Evolutionary conservation across 2,888 invertebrate genomes (phyloP).

Genomic region (Tenthredo distinguenda): DNA sequence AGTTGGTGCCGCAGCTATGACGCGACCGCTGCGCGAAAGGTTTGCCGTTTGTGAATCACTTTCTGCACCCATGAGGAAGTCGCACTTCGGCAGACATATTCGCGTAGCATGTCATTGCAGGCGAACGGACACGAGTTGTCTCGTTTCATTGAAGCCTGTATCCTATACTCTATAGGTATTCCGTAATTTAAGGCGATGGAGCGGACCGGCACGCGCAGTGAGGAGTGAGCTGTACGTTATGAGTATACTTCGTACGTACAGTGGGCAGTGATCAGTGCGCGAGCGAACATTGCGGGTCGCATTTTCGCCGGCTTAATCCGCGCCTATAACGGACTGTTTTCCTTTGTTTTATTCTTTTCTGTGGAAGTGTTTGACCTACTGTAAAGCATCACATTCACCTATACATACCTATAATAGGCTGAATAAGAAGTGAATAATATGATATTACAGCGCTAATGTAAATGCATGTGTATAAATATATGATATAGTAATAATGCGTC

Average conservation of each 20-base stretch:
- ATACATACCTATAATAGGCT: background rate
- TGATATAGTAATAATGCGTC: background rate
- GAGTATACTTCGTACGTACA: background rate
- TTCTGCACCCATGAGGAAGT: constrained; percentile 29
- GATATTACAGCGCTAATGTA: background rate
- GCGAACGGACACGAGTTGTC: background rate
- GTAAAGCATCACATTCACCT: background rate
- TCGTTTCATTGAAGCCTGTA: background rate
- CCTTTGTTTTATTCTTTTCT: background rate
- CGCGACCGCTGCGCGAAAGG: background rate
- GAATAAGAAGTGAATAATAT: background rate
- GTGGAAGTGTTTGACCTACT: background rate
- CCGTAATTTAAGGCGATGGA: constrained; percentile 5
- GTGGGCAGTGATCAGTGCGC: constrained; percentile 31
- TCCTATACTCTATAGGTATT: background rate
- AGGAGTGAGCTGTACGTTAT: constrained; percentile 5
- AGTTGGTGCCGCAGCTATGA: background rate
- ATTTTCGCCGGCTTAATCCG: background rate
- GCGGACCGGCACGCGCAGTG: constrained; percentile 22
- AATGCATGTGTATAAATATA: background rate
- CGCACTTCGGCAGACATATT: background rate
- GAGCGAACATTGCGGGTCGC: constrained; percentile 23
- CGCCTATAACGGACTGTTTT: background rate
- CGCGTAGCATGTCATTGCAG: background rate
- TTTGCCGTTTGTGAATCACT: constrained; percentile 14